Conservation (phyloP, 2,888 invertebrate species). For the Leuctra nigra region DNA sequence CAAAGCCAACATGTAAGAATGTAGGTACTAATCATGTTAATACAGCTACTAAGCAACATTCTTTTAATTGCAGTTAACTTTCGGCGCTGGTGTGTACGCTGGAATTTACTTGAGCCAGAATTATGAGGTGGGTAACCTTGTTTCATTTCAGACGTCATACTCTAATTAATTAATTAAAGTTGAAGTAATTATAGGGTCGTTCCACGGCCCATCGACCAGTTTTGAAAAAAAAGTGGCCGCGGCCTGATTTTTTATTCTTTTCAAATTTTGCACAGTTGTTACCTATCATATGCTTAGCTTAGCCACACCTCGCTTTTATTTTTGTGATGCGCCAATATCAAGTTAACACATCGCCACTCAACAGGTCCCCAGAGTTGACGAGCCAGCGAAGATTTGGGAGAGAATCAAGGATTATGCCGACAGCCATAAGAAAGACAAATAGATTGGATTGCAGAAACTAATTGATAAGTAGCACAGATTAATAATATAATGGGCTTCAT, state of each 20-base stretch:
- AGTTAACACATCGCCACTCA: slow-evolving; percentile 33
- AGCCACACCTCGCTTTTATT: not conserved
- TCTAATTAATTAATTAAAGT: not conserved
- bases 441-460: slow-evolving; percentile 7
- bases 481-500: not conserved
- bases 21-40: no score
- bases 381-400: slow-evolving; percentile 64
- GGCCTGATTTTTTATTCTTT: not conserved
- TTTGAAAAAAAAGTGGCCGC: not conserved
- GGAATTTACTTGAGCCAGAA: slow-evolving; percentile 70
- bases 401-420: slow-evolving; percentile 64
- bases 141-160: no score
- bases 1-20: no score
- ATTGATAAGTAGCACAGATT: not conserved
- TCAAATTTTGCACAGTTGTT: not conserved
- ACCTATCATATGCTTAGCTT: not conserved
- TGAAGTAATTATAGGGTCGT: not conserved
- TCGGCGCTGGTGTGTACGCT: slow-evolving; percentile 61
- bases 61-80: slow-evolving; percentile 53
- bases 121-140: slow-evolving; percentile 67
- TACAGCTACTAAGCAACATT: no score
- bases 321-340: not conserved
- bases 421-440: slow-evolving; percentile 44
- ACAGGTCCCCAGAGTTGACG: slow-evolving; percentile 82
- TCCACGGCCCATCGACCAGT: not conserved